These are phyloP conservation scores for Silurus aristotelis DNA, from an alignment of 2,797 vertebrate species.

Conservation along the genomic window DNA sequence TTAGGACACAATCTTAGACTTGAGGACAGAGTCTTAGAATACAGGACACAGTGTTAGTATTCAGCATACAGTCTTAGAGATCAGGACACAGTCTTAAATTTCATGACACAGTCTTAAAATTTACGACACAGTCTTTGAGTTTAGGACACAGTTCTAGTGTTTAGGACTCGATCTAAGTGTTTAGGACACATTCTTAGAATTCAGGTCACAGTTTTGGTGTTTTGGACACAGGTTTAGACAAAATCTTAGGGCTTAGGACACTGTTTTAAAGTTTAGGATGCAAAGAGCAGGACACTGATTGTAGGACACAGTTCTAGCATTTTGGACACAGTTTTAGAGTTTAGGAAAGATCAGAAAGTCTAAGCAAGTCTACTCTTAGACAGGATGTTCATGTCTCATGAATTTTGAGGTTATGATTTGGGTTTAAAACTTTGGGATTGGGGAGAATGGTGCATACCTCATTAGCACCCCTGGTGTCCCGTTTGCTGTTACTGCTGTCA, in stretches of 20 bases:
- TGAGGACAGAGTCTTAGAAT: no score
- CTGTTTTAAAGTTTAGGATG: no score
- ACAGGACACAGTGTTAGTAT: not conserved
- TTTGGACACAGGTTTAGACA: not conserved
- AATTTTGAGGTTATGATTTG: not conserved
- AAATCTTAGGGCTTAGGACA: not conserved
- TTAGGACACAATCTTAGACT: no score
- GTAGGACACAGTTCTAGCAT: not conserved
- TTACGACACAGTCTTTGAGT: not conserved
- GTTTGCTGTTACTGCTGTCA: slow-evolving; percentile 27
- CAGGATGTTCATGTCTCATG: not conserved
- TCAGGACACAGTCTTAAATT: not conserved
- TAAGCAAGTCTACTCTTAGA: not conserved
- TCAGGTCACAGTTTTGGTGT: not conserved
- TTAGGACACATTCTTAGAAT: not conserved
- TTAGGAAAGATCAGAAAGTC: not conserved
- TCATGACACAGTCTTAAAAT: not conserved
- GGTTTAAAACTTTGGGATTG: not conserved
- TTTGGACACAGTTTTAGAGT: not conserved
- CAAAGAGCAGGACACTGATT: no score
- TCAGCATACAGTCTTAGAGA: not conserved
- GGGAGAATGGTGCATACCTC: not conserved
- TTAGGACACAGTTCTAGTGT: not conserved
- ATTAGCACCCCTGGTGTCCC: slow-evolving; percentile 33
- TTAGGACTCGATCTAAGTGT: not conserved